A percentile compares a stretch with the other conserved stretches of the same genome.
Conservation (phyloP, 2,888 invertebrate species). For the Coelopa pilipes region DNA sequence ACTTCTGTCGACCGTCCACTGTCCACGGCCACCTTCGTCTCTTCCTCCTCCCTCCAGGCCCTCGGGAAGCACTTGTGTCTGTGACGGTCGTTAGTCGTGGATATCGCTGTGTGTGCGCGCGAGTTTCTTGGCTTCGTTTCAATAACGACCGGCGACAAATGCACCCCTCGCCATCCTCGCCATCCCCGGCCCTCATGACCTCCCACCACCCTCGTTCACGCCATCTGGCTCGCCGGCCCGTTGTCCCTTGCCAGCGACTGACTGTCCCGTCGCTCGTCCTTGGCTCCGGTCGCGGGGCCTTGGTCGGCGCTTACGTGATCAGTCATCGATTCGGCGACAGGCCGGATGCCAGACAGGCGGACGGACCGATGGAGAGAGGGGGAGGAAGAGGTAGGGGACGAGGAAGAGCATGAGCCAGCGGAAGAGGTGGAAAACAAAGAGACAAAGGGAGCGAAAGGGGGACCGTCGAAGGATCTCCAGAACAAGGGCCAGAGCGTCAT, state of each 20-base stretch:
- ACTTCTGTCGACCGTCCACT: background rate
- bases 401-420: background rate
- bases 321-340: background rate
- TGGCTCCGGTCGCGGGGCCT: background rate
- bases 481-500: too few relatives aligned
- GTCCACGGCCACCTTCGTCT: background rate
- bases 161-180: too few relatives aligned
- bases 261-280: background rate
- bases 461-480: too few relatives aligned
- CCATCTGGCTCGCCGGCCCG: background rate
- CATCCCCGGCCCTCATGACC: too few relatives aligned
- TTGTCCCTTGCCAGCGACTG: background rate
- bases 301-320: background rate
- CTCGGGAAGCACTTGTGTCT: background rate
- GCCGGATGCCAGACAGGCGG: background rate
- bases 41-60: background rate
- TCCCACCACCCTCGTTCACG: background rate
- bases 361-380: background rate
- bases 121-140: slow-evolving; percentile 30
- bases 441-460: background rate
- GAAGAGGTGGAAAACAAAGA: background rate
- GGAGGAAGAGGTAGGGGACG: background rate
- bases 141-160: slow-evolving; percentile 11
- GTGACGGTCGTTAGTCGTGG: slow-evolving; percentile 15
- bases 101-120: slow-evolving; percentile 7